Evolutionary conservation across 2,113 vertebrate genomes (phyloP), one percentile per base, ranked within the genome.

Genomic region (Columba janthina): DNA sequence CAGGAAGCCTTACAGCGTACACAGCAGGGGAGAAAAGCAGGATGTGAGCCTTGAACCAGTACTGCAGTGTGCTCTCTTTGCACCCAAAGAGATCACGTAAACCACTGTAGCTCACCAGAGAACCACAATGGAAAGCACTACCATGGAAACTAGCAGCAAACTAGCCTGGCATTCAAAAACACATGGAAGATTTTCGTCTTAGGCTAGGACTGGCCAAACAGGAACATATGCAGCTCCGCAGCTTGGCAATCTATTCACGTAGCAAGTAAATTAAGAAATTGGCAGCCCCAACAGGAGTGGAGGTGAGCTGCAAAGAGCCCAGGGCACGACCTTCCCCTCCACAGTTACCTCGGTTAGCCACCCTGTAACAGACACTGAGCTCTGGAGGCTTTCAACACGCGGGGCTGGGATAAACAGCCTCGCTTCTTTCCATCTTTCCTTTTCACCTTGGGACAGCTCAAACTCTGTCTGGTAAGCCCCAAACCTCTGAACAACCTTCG

Each of bases 311-410:
- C 34, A 31, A 56, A 56, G 31, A 28, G 34, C 31, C 25, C 48
- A 9, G 40, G 32, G 29, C 48, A 57, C 20, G 38, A 6, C 11
- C 3, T 34, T 48, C 42, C 34, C 21, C 48, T 79, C 38, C 29
- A 16, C 36, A n/a, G 26, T 11, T 11, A 6, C 48, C 6, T 0
- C 42, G 24, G 6, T 12, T 15, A 11, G n/a, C 2, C 13, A 8
- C 36, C 18, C 15, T 10, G 19, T 56, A 38, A 64, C 44, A 44
- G 7, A 64, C 1, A 2, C 11, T 12, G 25, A 48, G 46, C 18
- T 88, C 48, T 3, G 7, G 31, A 61, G 66, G 66, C 46, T 88
- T 66, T 42, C 22, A 36, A 4, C 15, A 42, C 40, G 17, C 26
- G n/a, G 6, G 48, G 8, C 22, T 56, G 60, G 20, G 34, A 24